Base-by-base conservation (phyloP, 2,888 invertebrate species). In the Byasa hedistus region DNA sequence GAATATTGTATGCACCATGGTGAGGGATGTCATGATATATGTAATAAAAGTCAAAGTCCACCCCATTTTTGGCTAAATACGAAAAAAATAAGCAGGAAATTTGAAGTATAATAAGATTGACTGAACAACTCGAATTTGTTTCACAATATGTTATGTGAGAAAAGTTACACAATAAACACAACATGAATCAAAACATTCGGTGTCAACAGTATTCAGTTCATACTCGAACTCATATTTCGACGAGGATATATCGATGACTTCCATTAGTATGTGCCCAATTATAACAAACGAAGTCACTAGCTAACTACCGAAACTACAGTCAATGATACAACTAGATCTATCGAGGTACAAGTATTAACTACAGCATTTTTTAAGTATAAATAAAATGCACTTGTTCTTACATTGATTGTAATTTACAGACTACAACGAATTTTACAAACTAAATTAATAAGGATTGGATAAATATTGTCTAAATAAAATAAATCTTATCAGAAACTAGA, bases 311-410 rank as follows among this genome's bases (percentile, higher is more conserved):
- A 54, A 17, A 48, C 24, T 57, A 54, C 54, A 61, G 39, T 39
- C 44, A n/a, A 19, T 12, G 15, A 57, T 57, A 44, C 61, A 62
- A 66, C 57, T 65, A 65, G 52, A 55, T 4, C 52, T 36, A 57
- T 65, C 57, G 57, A 65, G 39, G 39, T 62, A 61, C 58, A 57
- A 66, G 66, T 66, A 62, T 57, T 39, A 61, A 61, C 65, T 57
- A 24, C 57, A 61, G 61, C 52, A 66, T 61, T 66, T 39, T 61
- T 57, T 66, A 52, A 61, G 61, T 65, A 57, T 65, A 65, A 56
- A 57, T 24, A 44, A 51, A 61, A 57, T 57, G 65, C 61, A 61
- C 61, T 65, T 57, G 48, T 64, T n/a, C 23, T 27, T 32, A n/a
- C n/a, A n/a, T n/a, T n/a, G n/a, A 48, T 36, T 52, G 51, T 27